These are phyloP conservation scores for Plutella xylostella DNA, from an alignment of 2,888 invertebrate species.

Conservation along the genomic window DNA sequence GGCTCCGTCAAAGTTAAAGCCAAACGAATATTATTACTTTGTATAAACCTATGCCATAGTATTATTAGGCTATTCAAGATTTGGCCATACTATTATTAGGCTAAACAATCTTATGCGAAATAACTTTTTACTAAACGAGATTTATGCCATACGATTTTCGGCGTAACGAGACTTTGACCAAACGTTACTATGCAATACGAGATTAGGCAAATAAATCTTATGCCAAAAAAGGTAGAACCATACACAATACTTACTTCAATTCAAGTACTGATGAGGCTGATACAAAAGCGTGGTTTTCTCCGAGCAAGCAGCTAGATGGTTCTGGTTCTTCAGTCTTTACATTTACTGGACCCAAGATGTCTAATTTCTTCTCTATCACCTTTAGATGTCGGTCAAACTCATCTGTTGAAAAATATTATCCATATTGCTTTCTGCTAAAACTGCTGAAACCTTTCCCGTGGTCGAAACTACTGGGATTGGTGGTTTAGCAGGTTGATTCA, in stretches of 20 bases:
- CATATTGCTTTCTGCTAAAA: no score
- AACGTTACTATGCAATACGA: background rate
- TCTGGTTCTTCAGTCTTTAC: conserved; percentile 20
- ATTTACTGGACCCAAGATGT: conserved; percentile 18
- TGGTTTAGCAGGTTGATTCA: no score
- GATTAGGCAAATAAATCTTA: background rate
- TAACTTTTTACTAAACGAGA: background rate
- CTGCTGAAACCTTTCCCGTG: no score
- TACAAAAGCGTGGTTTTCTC: conserved; percentile 59
- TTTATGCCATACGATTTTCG: background rate
- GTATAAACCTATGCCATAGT: no score
- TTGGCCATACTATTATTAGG: background rate
- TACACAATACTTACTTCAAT: conserved; percentile 33
- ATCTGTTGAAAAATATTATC: conserved; percentile 25
- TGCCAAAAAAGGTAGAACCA: background rate
- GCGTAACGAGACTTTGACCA: background rate
- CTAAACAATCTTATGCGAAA: background rate
- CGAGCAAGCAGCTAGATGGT: conserved; percentile 51
- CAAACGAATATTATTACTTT: no score
- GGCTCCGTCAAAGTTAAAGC: background rate
- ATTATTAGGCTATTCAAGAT: no score
- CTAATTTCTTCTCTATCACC: conserved; percentile 35
- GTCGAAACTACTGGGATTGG: no score
- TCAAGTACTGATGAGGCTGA: conserved; percentile 67
- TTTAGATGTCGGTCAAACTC: conserved; percentile 42